phyloP scores from a whole-genome alignment of 2,113 vertebrate genomes.

The Chitala chitala region DNA sequence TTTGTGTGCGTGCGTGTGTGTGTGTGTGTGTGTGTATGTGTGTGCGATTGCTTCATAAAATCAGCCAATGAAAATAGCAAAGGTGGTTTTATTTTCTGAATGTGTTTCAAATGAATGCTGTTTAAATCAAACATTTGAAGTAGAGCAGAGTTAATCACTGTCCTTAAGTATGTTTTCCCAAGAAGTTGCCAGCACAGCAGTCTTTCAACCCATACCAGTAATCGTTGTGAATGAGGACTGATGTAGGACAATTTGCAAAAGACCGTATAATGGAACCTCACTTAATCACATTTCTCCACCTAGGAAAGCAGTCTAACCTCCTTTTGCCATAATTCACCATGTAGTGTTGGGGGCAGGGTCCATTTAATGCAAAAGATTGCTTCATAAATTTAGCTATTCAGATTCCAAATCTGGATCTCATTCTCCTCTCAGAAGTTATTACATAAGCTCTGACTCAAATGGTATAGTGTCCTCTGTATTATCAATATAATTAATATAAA shows the following conservation, averaged over 20 bases:
- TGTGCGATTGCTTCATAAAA: background rate
- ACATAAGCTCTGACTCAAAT: slow-evolving; percentile 2
- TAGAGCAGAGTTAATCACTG: background rate
- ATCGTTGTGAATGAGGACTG: background rate
- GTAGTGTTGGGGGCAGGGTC: background rate
- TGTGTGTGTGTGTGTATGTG: background rate
- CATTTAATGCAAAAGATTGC: background rate
- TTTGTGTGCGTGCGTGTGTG: no score
- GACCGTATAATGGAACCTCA: background rate
- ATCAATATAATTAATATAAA: no score
- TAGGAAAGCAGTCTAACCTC: background rate
- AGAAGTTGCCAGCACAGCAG: background rate
- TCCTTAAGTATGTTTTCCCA: background rate
- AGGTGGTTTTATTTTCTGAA: background rate
- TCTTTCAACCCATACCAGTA: background rate
- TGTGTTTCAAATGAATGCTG: no score
- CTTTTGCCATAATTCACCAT: background rate
- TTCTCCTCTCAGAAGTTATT: background rate
- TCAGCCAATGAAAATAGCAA: background rate
- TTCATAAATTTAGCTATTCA: background rate
- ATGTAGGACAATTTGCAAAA: background rate
- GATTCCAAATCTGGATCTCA: background rate
- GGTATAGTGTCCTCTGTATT: background rate
- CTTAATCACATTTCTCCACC: background rate
- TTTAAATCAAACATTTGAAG: background rate